These are phyloP conservation scores for Hipposideros larvatus DNA, from an alignment of 2,797 vertebrate genomes.

Conservation along the genomic window DNA sequence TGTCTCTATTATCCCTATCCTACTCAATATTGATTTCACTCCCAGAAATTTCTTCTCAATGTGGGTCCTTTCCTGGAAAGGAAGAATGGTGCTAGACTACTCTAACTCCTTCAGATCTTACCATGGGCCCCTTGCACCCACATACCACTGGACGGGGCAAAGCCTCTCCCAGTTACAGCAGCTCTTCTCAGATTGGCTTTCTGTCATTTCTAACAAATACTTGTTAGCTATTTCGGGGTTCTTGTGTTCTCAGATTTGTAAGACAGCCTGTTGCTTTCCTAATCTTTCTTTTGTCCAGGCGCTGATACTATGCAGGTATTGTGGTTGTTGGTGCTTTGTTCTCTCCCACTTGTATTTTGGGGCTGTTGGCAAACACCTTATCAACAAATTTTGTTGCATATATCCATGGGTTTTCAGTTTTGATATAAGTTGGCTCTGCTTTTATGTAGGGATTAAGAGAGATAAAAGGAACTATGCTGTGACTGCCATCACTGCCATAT, in stretches of 20 bases:
- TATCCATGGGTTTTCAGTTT: slow-evolving; percentile 15
- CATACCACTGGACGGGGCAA: neutral
- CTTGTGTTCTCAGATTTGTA: neutral
- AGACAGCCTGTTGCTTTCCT: neutral
- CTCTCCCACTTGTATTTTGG: neutral
- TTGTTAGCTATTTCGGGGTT: neutral
- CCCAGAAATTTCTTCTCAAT: neutral
- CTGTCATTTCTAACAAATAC: neutral
- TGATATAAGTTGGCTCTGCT: neutral
- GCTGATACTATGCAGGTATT: neutral
- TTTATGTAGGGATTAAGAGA: slow-evolving; percentile 47
- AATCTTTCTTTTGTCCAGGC: neutral
- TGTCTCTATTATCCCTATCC: neutral
- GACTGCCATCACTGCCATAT: neutral
- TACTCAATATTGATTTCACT: neutral
- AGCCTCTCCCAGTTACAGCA: neutral
- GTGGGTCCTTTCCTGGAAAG: neutral
- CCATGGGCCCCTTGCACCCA: neutral
- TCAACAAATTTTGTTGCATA: neutral
- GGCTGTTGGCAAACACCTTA: neutral
- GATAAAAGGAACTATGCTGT: neutral
- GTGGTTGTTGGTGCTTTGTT: neutral
- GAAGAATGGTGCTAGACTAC: neutral
- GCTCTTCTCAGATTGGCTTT: neutral
- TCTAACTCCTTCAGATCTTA: neutral